Conservation (phyloP, 1,140 invertebrate species). For the Leptinotarsa undecemlineata region DNA sequence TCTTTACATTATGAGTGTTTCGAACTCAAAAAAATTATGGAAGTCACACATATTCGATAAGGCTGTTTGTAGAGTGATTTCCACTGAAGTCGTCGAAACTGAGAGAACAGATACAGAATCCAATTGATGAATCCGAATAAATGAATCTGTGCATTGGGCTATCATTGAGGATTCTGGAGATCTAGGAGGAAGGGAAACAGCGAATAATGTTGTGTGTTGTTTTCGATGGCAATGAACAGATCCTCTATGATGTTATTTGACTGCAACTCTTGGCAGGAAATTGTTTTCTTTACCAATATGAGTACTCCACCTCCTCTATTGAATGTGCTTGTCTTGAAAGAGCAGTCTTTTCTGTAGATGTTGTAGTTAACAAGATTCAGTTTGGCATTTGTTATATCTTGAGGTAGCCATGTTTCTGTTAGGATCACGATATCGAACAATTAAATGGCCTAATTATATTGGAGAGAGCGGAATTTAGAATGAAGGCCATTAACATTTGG, state of each 20-base stretch:
- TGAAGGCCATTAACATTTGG: neutral
- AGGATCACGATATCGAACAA: neutral
- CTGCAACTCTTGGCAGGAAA: neutral
- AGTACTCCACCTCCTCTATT: neutral
- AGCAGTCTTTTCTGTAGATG: neutral
- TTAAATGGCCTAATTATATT: neutral
- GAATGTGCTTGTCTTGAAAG: neutral
- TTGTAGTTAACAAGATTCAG: no score
- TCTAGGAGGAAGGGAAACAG: neutral
- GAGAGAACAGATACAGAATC: neutral
- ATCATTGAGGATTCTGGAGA: neutral
- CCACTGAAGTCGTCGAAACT: neutral
- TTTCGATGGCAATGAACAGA: neutral
- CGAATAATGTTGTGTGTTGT: neutral
- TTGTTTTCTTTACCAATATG: neutral
- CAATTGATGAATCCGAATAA: neutral
- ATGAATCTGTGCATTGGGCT: neutral
- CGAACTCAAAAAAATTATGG: neutral
- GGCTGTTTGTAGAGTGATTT: neutral
- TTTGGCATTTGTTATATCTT: no score
- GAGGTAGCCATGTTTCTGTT: neutral
- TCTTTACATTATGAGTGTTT: no score
- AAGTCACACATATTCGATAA: neutral
- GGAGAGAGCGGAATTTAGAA: neutral
- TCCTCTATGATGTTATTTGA: neutral